Evolutionary conservation across 2,113 vertebrate species (phyloP), one percentile per base, ranked within the genome.

Genomic region (Oceanites oceanicus): DNA sequence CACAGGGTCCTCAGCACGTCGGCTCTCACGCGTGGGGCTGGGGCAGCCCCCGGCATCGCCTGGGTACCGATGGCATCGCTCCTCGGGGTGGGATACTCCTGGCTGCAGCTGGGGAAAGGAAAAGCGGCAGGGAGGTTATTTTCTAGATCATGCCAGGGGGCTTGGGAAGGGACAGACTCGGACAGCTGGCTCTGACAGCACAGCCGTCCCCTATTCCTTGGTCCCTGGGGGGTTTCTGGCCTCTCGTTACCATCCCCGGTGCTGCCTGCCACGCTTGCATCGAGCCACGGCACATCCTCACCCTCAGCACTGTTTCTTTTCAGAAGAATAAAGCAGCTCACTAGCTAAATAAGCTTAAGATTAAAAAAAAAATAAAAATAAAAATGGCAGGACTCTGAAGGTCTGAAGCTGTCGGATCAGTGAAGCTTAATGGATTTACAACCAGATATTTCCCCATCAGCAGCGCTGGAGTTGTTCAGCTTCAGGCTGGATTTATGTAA

Each of bases 361-460:
- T 2, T 4, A 56, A 55, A 16, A 59, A 68, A 71, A 58, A 65
- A 38, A 55, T n/a, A n/a, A 49, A 59, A 3, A 20, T 38, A 66
- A 63, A 92, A 62, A 85, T 18, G n/a, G 16, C 63, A 90, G 32
- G 47, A 61, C 27, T 75, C 34, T 58, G 73, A 74, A 71, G 70
- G 71, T 88, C 63, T 88, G 49, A 44, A 40, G 36, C 42, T 27
- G 14, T 21, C 3, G 2, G 68, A 92, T 90, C 58, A 79, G 82
- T 29, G 55, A 36, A 89, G 77, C 63, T 92, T 91, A 87, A 52
- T 68, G 90, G 92, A 59, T 90, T 96, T 96, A 56, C 75, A 65
- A 45, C 25, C 49, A 84, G 62, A 15, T 52, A 73, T 87, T 94
- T 96, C 66, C 72, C 80, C 73, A 87, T 74, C 56, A 79, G 90